Evolutionary conservation across 1,140 invertebrate genomes (phyloP).

Genomic region (Ganaspis sp.): DNA sequence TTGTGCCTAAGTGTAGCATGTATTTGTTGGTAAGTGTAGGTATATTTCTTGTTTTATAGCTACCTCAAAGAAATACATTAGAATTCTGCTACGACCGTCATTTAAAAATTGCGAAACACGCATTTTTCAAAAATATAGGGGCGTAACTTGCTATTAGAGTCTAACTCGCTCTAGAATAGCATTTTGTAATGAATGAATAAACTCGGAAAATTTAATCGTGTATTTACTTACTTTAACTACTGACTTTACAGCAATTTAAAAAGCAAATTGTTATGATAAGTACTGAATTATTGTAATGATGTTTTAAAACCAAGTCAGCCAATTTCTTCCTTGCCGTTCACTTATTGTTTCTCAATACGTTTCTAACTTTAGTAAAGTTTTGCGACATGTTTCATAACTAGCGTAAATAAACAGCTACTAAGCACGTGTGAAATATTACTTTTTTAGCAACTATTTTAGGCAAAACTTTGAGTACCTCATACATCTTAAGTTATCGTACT

Average conservation of each 20-base stretch:
- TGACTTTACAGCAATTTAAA: background rate
- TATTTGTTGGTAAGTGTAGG: background rate
- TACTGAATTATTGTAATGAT: background rate
- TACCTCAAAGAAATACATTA: background rate
- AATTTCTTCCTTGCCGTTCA: background rate
- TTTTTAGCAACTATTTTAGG: no score
- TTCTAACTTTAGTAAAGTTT: background rate
- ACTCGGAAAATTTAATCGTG: background rate
- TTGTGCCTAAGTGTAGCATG: background rate
- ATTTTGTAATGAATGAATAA: slow-evolving; percentile 14
- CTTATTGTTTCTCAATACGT: background rate
- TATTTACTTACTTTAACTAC: slow-evolving; percentile 1
- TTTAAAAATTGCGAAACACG: background rate
- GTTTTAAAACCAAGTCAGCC: background rate
- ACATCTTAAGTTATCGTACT: no score
- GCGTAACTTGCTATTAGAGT: background rate
- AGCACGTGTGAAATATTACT: no score
- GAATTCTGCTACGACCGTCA: background rate
- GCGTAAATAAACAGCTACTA: no score
- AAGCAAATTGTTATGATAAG: slow-evolving; percentile 2
- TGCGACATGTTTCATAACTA: no score
- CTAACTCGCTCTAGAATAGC: background rate
- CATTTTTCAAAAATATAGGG: background rate
- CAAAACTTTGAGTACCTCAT: no score
- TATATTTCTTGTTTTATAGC: slow-evolving; percentile 14